phyloP scores from a whole-genome alignment of 1,140 invertebrate species.

The Caenorhabditis latens region DNA sequence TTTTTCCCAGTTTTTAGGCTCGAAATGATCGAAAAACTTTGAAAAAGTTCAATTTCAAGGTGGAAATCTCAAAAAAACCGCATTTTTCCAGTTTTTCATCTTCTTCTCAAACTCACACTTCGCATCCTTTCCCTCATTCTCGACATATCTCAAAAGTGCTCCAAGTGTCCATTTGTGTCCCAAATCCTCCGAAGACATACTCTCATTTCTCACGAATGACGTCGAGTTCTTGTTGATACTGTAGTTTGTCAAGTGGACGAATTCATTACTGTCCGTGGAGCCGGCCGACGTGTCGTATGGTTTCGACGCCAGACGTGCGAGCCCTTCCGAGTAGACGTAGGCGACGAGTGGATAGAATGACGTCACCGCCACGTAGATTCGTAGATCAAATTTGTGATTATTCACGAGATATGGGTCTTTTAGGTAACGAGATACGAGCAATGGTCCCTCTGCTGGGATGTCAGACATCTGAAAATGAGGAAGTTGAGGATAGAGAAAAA shows the following conservation, averaged over 20 bases:
- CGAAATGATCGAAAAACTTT: too few relatives aligned
- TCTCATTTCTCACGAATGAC: conserved; percentile 66
- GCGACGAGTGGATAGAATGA: conserved; percentile 92
- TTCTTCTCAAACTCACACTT: conserved; percentile 67
- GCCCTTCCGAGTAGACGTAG: conserved; percentile 93
- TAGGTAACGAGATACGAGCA: conserved; percentile 84
- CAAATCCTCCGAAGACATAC: conserved; percentile 63
- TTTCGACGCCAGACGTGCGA: conserved; percentile 83
- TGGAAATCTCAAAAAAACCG: too few relatives aligned
- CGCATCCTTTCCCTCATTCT: conserved; percentile 79
- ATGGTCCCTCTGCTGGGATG: conserved; percentile 64
- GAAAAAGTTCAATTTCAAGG: too few relatives aligned
- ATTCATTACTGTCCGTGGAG: conserved; percentile 27
- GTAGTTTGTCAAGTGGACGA: conserved; percentile 92
- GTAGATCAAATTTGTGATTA: conserved; percentile 94
- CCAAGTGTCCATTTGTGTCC: conserved; percentile 80
- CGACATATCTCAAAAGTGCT: conserved; percentile 79
- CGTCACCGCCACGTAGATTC: conserved; percentile 93
- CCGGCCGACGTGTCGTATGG: conserved; percentile 40
- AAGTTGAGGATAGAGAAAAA: too few relatives aligned
- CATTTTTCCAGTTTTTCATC: neutral
- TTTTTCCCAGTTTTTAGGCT: too few relatives aligned
- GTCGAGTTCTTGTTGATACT: conserved; percentile 87
- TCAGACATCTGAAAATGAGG: conserved; percentile 73
- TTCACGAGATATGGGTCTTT: conserved; percentile 91